Percentiles rank a stretch among this genome's conserved stretches.
These are phyloP conservation scores for Pluvialis apricaria DNA, from an alignment of 2,113 vertebrate species.

Conservation along the genomic window DNA sequence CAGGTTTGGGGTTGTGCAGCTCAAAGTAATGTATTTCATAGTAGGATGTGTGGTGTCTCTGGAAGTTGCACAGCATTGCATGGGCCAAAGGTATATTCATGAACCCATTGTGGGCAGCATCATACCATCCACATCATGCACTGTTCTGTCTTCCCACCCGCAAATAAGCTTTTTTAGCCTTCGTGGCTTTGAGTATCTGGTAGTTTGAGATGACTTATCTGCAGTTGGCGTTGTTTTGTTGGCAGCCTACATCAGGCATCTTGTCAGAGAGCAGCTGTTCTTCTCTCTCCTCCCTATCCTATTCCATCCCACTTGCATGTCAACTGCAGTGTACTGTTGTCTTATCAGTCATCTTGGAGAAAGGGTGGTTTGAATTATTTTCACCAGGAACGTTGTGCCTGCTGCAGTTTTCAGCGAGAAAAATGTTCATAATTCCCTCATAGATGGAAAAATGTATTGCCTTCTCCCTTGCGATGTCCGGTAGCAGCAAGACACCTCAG, in stretches of 20 bases:
- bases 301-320: background rate
- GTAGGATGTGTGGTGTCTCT: background rate
- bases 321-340: background rate
- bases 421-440: background rate
- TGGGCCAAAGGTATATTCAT: background rate
- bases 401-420: background rate
- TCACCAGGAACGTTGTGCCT: background rate
- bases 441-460: background rate
- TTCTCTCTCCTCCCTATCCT: background rate
- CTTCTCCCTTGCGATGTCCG: background rate
- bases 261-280: constrained; percentile 35
- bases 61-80: background rate
- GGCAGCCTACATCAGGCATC: constrained; percentile 13
- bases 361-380: constrained; percentile 18
- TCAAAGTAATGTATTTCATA: background rate
- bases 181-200: background rate
- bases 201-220: constrained; percentile 30
- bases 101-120: background rate
- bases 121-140: background rate
- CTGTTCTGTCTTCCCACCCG: background rate
- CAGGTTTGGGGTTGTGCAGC: background rate
- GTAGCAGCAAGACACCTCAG: background rate
- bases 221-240: constrained; percentile 28
- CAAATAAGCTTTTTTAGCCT: background rate
- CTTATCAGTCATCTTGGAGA: background rate